Conservation (phyloP, 2,888 invertebrate species). For the Cheilosia grossa region DNA sequence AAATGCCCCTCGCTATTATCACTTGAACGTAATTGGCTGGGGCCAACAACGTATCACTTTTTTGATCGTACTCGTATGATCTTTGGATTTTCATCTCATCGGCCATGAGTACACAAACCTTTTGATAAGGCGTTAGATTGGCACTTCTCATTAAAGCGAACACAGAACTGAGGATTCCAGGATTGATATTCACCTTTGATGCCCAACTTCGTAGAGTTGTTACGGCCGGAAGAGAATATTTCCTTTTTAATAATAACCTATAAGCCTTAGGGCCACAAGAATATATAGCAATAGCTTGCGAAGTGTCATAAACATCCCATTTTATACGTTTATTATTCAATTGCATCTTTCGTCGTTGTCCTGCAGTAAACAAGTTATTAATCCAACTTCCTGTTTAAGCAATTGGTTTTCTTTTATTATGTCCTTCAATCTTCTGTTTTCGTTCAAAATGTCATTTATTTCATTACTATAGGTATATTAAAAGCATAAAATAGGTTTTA, state of each 20-base stretch:
- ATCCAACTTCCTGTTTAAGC: constrained; percentile 9
- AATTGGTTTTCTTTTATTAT: background rate
- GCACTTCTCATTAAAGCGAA: constrained; percentile 7
- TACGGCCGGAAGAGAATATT: background rate
- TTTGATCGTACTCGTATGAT: constrained; percentile 17
- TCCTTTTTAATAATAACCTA: background rate
- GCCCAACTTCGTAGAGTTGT: constrained; percentile 1
- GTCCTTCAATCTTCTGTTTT: background rate
- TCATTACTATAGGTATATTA: background rate
- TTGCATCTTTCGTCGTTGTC: background rate
- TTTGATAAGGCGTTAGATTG: background rate
- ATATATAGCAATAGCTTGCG: background rate
- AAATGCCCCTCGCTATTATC: constrained; percentile 26
- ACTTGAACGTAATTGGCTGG: constrained; percentile 46
- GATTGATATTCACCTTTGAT: background rate
- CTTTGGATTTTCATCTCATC: constrained; percentile 22
- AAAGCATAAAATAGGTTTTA: background rate
- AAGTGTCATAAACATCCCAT: background rate
- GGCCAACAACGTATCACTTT: constrained; percentile 21
- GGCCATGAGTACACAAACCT: constrained; percentile 12
- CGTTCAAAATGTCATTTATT: background rate
- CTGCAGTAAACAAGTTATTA: background rate
- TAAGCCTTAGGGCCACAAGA: constrained; percentile 3
- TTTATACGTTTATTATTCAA: background rate
- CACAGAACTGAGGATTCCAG: background rate